A percentile compares a stretch with the other conserved stretches of the same genome.
Conservation (phyloP, 2,888 invertebrate genomes). For the Andrena trimmerana region DNA sequence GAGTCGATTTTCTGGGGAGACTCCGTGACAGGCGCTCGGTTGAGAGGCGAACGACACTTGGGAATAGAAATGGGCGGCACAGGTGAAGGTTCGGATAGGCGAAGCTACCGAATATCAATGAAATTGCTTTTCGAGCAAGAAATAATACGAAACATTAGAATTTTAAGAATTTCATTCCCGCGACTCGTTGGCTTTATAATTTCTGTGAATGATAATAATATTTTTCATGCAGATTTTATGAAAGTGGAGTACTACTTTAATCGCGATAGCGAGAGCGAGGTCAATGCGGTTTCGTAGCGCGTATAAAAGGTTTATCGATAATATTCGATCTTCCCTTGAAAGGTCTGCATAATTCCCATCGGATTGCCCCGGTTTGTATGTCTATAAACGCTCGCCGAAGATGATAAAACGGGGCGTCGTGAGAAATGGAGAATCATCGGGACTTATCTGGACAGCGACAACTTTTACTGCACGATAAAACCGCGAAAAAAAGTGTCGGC, state of each 20-base stretch:
- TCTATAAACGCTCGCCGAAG: neutral
- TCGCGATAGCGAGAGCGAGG: neutral
- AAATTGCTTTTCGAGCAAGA: no score
- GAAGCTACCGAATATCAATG: no score
- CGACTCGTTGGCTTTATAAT: no score
- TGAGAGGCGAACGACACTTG: no score
- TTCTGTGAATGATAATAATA: neutral
- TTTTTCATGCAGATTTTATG: neutral
- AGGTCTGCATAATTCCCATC: neutral
- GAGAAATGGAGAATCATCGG: constrained; percentile 14
- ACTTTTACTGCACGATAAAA: constrained; percentile 57
- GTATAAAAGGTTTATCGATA: constrained; percentile 21
- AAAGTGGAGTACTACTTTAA: neutral
- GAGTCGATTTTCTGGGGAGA: neutral
- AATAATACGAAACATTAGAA: no score
- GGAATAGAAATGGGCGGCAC: no score
- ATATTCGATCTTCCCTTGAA: constrained; percentile 16
- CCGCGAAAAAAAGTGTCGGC: constrained; percentile 24
- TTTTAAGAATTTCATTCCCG: no score
- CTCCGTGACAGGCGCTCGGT: no score
- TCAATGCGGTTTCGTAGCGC: neutral
- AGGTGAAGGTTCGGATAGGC: no score
- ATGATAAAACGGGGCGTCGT: constrained; percentile 20
- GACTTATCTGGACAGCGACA: constrained; percentile 15
- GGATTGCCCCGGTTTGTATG: neutral